phyloP scores from a whole-genome alignment of 2,113 vertebrate species.

The Toxotes jaculatrix region DNA sequence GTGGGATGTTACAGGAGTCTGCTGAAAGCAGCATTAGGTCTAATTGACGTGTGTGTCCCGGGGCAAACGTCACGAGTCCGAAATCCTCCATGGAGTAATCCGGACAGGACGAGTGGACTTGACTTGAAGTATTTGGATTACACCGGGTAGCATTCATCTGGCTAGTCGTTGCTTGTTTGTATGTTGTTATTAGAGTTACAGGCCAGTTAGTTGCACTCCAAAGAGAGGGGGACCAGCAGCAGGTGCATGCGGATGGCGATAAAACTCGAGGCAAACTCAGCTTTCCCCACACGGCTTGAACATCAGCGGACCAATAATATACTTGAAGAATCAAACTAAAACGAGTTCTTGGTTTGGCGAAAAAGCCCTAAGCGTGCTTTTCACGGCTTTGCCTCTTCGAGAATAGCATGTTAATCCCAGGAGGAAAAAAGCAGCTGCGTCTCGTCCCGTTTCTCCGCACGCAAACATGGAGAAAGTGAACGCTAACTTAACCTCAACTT shows the following conservation, averaged over 20 bases:
- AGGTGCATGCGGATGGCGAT: conserved; percentile 74
- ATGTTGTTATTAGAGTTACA: not conserved
- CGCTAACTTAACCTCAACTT: not conserved
- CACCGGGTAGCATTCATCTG: accelerated
- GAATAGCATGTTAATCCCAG: conserved; percentile 25
- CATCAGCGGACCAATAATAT: not conserved
- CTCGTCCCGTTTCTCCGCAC: conserved; percentile 4
- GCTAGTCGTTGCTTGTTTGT: not conserved
- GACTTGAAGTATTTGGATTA: not conserved
- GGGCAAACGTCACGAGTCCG: conserved; percentile 41
- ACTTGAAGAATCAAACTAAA: not conserved
- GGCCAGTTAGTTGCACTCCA: not conserved
- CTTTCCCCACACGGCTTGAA: not conserved
- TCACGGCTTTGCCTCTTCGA: not conserved
- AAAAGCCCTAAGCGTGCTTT: not conserved
- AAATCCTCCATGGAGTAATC: conserved; percentile 37
- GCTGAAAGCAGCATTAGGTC: conserved; percentile 65
- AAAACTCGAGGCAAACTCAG: conserved; percentile 37
- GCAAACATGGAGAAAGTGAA: conserved; percentile 59
- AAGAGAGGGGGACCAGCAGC: conserved; percentile 23
- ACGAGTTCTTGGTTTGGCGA: not conserved
- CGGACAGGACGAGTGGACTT: not conserved
- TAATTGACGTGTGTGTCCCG: conserved; percentile 70
- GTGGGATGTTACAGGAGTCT: conserved; percentile 27
- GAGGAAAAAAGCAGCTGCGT: not conserved